Percentiles rank a stretch among this genome's conserved stretches.
These are phyloP conservation scores for Lutraria rhynchaena DNA, from an alignment of 1,140 invertebrate genomes.

Conservation along the genomic window DNA sequence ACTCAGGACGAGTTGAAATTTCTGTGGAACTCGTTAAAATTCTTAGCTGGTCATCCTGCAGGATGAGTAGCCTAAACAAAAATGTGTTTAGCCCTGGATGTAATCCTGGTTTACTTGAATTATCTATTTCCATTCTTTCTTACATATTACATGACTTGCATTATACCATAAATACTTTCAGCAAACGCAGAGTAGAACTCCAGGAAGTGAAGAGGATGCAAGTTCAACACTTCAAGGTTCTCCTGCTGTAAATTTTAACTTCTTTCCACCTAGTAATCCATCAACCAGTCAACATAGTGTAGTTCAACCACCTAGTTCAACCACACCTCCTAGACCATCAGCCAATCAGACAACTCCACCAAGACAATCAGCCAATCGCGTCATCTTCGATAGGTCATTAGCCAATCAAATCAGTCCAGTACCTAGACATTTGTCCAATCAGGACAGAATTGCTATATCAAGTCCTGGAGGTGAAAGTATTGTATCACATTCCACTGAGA, in stretches of 20 bases:
- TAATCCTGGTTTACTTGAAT: no score
- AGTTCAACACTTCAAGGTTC: constrained; percentile 3
- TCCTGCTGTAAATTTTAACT: constrained; percentile 37
- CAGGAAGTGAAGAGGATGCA: constrained; percentile 13
- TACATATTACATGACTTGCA: no score
- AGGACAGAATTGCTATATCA: constrained; percentile 8
- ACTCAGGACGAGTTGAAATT: no score
- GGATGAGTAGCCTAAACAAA: no score
- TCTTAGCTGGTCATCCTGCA: no score
- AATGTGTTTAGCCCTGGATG: no score
- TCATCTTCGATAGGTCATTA: background rate
- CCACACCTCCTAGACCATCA: constrained; percentile 18
- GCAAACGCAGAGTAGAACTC: constrained; percentile 28
- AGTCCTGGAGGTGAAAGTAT: constrained; percentile 44
- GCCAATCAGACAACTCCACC: constrained; percentile 20
- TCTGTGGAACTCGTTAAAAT: no score
- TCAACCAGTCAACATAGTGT: constrained; percentile 43
- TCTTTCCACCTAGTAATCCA: constrained; percentile 11
- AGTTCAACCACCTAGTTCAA: background rate
- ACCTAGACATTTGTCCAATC: background rate
- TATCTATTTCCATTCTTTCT: no score
- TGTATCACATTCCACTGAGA: constrained; percentile 47
- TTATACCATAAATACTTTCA: constrained; percentile 6
- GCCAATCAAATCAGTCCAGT: constrained; percentile 40
- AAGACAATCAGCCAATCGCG: constrained; percentile 21